Percentiles rank a stretch among this genome's conserved stretches.
Conservation (phyloP, 2,888 invertebrate species). For the Notodonta dromedarius region DNA sequence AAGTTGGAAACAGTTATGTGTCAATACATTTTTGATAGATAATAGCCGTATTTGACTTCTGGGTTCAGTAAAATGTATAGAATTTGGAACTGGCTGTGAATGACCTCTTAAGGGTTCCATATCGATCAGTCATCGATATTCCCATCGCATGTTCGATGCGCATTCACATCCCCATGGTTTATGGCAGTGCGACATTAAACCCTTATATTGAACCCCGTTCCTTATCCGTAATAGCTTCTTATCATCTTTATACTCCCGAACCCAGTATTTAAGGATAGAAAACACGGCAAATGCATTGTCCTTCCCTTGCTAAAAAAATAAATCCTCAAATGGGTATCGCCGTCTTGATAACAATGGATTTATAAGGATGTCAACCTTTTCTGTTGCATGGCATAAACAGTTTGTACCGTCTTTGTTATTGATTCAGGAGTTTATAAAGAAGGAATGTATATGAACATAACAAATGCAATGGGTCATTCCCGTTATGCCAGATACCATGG, state of each 20-base stretch:
- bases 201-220: conserved; percentile 53
- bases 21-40: no score
- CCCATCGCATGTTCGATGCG: conserved; percentile 60
- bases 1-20: no score
- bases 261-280: conserved; percentile 56
- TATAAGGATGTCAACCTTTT: conserved; percentile 36
- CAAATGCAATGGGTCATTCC: no score
- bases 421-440: no score
- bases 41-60: no score
- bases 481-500: no score
- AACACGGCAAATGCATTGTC: conserved; percentile 66
- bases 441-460: no score
- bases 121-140: not conserved
- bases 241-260: conserved; percentile 76
- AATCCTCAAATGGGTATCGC: conserved; percentile 42
- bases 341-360: conserved; percentile 52
- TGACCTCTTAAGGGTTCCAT: not conserved
- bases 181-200: conserved; percentile 51
- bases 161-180: conserved; percentile 54
- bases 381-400: not conserved
- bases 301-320: conserved; percentile 58
- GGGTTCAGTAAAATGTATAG: no score
- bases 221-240: conserved; percentile 66
- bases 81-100: no score
- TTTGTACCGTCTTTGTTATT: not conserved